Evolutionary conservation across 2,113 vertebrate genomes (phyloP).

Genomic region (Pangasianodon gigas): DNA sequence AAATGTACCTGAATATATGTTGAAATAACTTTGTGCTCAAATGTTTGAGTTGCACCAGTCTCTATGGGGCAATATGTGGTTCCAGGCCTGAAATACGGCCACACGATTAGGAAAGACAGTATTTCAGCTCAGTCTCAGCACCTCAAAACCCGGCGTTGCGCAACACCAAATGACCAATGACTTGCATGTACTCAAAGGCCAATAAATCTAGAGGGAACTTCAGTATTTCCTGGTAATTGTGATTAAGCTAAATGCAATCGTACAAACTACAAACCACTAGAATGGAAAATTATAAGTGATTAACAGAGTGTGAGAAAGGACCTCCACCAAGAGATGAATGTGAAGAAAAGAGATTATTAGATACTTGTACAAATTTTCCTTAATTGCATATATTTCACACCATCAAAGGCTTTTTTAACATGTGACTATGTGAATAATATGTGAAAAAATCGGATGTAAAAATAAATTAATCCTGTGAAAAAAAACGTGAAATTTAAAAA

Average conservation of each 20-base stretch:
- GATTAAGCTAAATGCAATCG: neutral
- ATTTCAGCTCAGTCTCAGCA: slow-evolving; percentile 71
- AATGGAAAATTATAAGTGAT: neutral
- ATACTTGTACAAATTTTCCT: neutral
- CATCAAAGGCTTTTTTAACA: neutral
- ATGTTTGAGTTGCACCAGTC: slow-evolving; percentile 70
- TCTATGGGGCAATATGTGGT: slow-evolving; percentile 78
- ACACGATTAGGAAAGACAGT: slow-evolving; percentile 76
- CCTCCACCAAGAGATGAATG: neutral
- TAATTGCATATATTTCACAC: neutral
- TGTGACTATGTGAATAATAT: neutral
- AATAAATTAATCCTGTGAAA: neutral
- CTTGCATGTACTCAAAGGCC: slow-evolving; percentile 6
- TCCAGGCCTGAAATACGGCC: slow-evolving; percentile 75
- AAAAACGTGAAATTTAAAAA: neutral
- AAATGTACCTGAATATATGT: slow-evolving; percentile 24
- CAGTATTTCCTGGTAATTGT: slow-evolving; percentile 11
- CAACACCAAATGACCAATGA: slow-evolving; percentile 51
- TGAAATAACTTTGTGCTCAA: slow-evolving; percentile 54
- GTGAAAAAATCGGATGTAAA: neutral
- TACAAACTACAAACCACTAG: neutral
- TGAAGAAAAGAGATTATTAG: neutral
- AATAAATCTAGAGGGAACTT: slow-evolving; percentile 21
- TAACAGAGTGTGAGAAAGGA: too few species aligned
- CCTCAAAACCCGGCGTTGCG: slow-evolving; percentile 59